Evolutionary conservation across 2,888 invertebrate species (phyloP).

Genomic region (Luperina nickerlii): DNA sequence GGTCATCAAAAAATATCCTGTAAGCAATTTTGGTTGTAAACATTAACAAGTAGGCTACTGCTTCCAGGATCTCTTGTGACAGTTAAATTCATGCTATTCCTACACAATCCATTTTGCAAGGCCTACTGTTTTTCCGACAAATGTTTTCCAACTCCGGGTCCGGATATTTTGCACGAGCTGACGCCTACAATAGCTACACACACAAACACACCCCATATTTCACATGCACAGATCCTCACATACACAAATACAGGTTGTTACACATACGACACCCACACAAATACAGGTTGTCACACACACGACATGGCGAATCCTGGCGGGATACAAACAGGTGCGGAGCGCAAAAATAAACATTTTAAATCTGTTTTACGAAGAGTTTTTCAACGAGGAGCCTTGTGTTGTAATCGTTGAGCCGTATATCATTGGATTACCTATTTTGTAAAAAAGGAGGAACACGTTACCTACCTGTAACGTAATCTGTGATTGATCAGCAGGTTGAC

Average conservation of each 20-base stretch:
- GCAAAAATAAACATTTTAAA: slow-evolving; percentile 29
- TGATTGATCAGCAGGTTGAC: neutral
- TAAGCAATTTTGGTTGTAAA: neutral
- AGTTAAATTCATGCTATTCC: neutral
- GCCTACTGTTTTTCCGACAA: neutral
- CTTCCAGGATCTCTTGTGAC: neutral
- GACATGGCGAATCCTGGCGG: slow-evolving; percentile 33
- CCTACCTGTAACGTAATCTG: neutral
- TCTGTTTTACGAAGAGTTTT: slow-evolving; percentile 9
- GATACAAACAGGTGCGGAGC: slow-evolving; percentile 45
- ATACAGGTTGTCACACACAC: neutral
- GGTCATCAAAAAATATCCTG: neutral
- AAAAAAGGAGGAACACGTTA: neutral
- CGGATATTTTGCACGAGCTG: slow-evolving; percentile 21
- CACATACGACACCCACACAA: neutral
- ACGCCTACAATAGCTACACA: slow-evolving; percentile 11
- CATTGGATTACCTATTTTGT: slow-evolving; percentile 4
- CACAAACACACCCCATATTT: neutral
- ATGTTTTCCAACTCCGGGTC: neutral
- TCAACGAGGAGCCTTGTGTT: neutral
- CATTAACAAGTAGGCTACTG: neutral
- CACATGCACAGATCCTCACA: neutral
- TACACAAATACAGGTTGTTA: neutral
- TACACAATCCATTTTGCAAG: neutral
- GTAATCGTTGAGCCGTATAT: neutral